Conservation (phyloP, 2,888 invertebrate genomes). For the Schizaphis graminum region DNA sequence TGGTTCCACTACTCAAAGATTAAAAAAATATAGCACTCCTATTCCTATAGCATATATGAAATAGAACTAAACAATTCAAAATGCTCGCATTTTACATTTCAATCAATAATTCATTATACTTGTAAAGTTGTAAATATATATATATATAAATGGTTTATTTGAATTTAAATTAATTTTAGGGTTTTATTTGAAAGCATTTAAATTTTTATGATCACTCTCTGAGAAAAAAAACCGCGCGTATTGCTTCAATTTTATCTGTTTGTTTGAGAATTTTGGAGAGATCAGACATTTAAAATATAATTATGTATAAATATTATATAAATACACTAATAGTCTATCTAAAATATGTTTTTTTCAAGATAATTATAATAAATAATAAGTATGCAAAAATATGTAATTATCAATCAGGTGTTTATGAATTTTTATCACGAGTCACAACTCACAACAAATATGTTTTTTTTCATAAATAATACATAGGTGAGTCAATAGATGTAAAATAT, state of each 20-base stretch:
- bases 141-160: neutral
- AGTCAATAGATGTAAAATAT: too few relatives aligned
- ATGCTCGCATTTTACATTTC: neutral
- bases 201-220: neutral
- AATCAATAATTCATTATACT: neutral
- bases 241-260: neutral
- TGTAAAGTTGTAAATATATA: too few relatives aligned
- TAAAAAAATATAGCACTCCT: too few relatives aligned
- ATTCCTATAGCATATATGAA: neutral
- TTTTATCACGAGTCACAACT: neutral
- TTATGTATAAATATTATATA: neutral
- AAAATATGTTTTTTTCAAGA: neutral
- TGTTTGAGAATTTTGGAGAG: neutral
- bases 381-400: neutral
- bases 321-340: neutral
- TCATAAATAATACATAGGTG: too few relatives aligned
- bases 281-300: too few relatives aligned
- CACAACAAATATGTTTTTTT: too few relatives aligned
- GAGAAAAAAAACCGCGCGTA: neutral
- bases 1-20: too few relatives aligned
- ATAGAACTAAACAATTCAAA: neutral
- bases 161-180: neutral
- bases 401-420: neutral
- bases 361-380: neutral
- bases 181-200: neutral